phyloP scores from a whole-genome alignment of 2,888 invertebrate species.

The Scaptomyza tumidula region DNA sequence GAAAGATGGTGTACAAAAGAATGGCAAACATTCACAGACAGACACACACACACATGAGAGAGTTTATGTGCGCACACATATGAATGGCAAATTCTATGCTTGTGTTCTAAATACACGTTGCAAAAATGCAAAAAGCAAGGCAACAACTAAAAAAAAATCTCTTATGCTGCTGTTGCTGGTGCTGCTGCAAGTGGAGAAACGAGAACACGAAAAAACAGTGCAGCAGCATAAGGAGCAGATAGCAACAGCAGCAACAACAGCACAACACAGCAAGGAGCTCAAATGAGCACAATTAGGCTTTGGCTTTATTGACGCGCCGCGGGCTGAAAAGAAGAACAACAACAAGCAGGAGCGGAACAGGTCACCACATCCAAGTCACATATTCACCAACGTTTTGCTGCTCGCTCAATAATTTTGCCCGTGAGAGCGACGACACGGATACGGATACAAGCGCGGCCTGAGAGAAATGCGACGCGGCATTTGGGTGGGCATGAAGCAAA shows the following conservation, averaged over 20 bases:
- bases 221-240: conserved; percentile 51
- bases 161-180: conserved; percentile 68
- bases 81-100: conserved; percentile 44
- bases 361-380: conserved; percentile 69
- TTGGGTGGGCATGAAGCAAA: conserved; percentile 70
- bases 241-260: conserved; percentile 26
- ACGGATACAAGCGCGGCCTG: conserved; percentile 23
- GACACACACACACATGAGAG: conserved; percentile 8
- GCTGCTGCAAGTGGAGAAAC: conserved; percentile 53
- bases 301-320: conserved; percentile 72
- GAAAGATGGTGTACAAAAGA: conserved; percentile 61
- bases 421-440: conserved; percentile 51
- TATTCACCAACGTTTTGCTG: conserved; percentile 41
- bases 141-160: conserved; percentile 35
- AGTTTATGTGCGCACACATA: conserved; percentile 5
- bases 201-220: conserved; percentile 40
- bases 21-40: conserved; percentile 46
- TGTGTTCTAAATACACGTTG: conserved; percentile 71
- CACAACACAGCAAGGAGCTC: conserved; percentile 50
- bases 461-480: conserved; percentile 32
- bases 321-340: conserved; percentile 32
- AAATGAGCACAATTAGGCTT: conserved; percentile 80
- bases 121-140: conserved; percentile 66
- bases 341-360: conserved; percentile 65
- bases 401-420: conserved; percentile 69